Base-by-base conservation (phyloP, 2,888 invertebrate species). In the Clistopyga incitator region DNA sequence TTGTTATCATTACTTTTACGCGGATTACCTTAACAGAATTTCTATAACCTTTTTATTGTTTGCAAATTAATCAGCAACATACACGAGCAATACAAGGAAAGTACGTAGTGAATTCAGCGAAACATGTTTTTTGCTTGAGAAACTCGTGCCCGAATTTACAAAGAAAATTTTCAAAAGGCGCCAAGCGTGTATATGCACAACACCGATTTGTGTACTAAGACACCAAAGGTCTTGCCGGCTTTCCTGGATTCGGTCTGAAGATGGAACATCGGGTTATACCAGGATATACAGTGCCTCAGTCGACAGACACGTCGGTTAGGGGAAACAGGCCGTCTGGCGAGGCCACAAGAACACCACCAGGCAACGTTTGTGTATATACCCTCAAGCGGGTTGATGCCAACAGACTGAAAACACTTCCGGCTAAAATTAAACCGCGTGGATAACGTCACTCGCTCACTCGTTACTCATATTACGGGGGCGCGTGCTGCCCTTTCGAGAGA, bases 381-480 rank as follows among this genome's bases (percentile, higher is more conserved):
- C 67, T 76, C 75, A 42, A 65, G 56, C n/a, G 8, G 64, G 52
- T 72, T 77, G 77, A 42, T 42, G 29, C 75, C 70, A 65, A 75
- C 74, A 67, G 72, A 77, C 52, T 80, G 61, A 77, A 83, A 80
- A 80, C 80, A 84, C 78, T 86, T 86, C 81, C 83, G 81, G 80
- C 81, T 86, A 84, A 83, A 86, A 81, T 84, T 86, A 85, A 81
- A 86, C 79, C 65, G 75, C 77, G 59, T 71, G 82, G 79, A 86
- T 84, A 83, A 85, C 81, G 79, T 86, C 86, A 85, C 64, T 72
- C 85, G 65, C 71, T 65, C 68, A 68, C 67, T 79, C 77, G 80
- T 72, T 72, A 61, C 52, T 67, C 34, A 68, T 79, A 72, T 83
- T 77, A 72, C 75, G 47, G 29, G 68, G 67, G 54, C 20, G 45